A percentile compares a stretch with the other conserved stretches of the same genome.
phyloP scores from a whole-genome alignment of 2,888 invertebrate species.

The Siphlonurus alternatus region DNA sequence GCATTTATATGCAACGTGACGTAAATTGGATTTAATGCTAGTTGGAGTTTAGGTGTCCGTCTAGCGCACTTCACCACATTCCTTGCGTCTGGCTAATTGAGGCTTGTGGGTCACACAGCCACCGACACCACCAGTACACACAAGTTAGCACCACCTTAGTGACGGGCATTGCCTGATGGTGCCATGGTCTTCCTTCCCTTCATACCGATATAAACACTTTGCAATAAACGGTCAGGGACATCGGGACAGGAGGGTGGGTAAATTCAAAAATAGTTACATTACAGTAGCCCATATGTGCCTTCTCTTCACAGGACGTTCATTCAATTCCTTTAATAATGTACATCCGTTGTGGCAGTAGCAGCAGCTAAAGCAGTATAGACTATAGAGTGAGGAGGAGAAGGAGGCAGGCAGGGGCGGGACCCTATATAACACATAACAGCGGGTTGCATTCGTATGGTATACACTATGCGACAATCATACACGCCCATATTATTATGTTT shows the following conservation, averaged over 20 bases:
- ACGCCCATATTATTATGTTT: too few species aligned
- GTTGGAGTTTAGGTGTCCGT: too few species aligned
- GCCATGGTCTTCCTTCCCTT: neutral
- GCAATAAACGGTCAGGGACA: neutral
- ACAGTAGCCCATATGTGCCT: neutral
- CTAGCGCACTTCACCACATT: neutral
- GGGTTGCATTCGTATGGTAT: neutral
- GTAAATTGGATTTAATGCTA: too few species aligned
- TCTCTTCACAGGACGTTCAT: neutral
- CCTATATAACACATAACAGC: neutral
- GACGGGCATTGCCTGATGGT: neutral
- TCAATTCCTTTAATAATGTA: constrained; percentile 3
- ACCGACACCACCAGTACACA: neutral
- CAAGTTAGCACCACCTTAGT: neutral
- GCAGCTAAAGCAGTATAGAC: neutral
- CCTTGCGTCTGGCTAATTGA: neutral
- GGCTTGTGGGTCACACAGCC: neutral
- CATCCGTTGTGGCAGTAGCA: neutral
- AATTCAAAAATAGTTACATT: neutral
- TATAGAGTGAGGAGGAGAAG: too few species aligned
- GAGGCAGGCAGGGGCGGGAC: neutral
- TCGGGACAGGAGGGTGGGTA: neutral
- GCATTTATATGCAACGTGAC: too few species aligned
- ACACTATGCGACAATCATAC: too few species aligned
- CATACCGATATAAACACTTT: too few species aligned